Percentiles rank a stretch among this genome's conserved stretches.
These are phyloP conservation scores for Acromyrmex charruanus DNA, from an alignment of 1,140 invertebrate genomes.

Conservation along the genomic window DNA sequence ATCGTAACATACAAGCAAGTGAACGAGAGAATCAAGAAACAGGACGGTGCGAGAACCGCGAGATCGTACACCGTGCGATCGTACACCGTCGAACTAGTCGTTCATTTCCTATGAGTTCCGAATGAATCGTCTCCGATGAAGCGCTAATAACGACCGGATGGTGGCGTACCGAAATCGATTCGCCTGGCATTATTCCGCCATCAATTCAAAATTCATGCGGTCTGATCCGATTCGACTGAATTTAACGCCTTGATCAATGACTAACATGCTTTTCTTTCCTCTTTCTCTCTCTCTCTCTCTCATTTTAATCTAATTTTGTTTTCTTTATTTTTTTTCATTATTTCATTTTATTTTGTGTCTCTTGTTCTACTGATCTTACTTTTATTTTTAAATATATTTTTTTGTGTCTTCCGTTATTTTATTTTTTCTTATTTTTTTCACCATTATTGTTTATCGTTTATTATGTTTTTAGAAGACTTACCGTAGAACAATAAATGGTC, in stretches of 20 bases:
- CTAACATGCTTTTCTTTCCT: not conserved
- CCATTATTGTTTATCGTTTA: too few species aligned
- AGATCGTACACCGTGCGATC: not conserved
- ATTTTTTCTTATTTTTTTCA: too few species aligned
- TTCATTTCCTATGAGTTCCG: conserved; percentile 12
- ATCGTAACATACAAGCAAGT: conserved; percentile 12
- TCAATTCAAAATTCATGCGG: conserved; percentile 39
- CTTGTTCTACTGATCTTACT: too few species aligned
- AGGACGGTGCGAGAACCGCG: not conserved
- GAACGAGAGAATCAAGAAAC: not conserved
- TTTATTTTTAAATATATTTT: too few species aligned
- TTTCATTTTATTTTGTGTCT: too few species aligned
- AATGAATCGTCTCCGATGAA: conserved; percentile 21
- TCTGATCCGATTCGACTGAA: not conserved
- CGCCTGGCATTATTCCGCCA: not conserved
- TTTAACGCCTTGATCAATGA: conserved; percentile 1
- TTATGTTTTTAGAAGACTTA: too few species aligned
- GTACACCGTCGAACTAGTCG: conserved; percentile 5
- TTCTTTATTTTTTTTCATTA: too few species aligned
- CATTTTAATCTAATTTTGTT: too few species aligned
- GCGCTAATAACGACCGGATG: conserved; percentile 28
- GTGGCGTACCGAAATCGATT: conserved; percentile 7
- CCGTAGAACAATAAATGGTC: too few species aligned
- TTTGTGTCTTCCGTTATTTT: too few species aligned
- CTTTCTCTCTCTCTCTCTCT: not conserved